A percentile compares a stretch with the other conserved stretches of the same genome.
phyloP scores from a whole-genome alignment of 1,140 invertebrate species.

The Ylistrum balloti region DNA sequence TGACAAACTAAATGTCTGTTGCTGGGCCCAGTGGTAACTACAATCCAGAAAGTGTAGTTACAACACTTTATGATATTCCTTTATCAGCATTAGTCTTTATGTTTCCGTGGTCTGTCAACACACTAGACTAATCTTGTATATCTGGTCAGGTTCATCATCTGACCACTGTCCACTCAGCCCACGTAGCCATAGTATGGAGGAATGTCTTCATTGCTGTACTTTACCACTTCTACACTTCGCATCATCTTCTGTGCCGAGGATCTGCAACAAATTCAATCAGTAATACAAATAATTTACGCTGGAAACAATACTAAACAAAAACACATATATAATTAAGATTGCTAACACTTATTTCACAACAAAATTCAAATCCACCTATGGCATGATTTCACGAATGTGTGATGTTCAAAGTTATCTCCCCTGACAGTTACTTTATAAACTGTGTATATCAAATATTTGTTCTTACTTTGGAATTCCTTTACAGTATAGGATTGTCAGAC shows the following conservation, averaged over 20 bases:
- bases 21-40: background rate
- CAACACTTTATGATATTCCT: background rate
- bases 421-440: background rate
- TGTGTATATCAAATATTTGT: background rate
- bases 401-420: background rate
- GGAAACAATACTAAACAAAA: no score
- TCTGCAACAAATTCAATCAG: slow-evolving; percentile 66
- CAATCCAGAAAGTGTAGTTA: background rate
- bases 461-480: slow-evolving; percentile 81
- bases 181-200: slow-evolving; percentile 74
- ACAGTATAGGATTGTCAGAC: slow-evolving; percentile 79
- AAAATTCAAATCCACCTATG: no score
- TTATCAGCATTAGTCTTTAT: background rate
- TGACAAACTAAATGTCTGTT: background rate
- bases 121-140: no score
- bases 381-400: no score
- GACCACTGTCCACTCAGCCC: background rate
- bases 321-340: no score
- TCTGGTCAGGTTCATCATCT: background rate
- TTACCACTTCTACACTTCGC: slow-evolving; percentile 68
- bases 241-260: slow-evolving; percentile 76
- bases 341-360: no score
- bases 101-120: background rate
- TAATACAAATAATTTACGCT: no score
- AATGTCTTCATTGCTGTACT: slow-evolving; percentile 76